Evolutionary conservation across 2,113 vertebrate species (phyloP), one percentile per base, ranked within the genome.

Genomic region (Thermophis baileyi): DNA sequence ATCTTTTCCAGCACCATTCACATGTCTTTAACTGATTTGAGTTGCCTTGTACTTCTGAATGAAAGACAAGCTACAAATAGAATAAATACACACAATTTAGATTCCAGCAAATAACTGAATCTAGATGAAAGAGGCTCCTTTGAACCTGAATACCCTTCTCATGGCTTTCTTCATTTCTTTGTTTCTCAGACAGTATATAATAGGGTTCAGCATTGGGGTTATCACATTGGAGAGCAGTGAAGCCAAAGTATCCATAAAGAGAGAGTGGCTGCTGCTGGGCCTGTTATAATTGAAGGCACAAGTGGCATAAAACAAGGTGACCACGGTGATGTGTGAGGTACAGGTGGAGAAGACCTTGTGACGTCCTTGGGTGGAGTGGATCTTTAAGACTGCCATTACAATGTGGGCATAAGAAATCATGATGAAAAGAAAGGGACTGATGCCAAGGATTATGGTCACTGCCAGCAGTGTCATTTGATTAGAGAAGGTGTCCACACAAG

Each of bases 141-240:
- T 35, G n/a, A 74, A 16, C 6, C 6, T 74, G 69, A 74, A 74
- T 40, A 74, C n/a, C n/a, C n/a, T 53, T 44, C 40, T 89, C 53
- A 95, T 14, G 35, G 94, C 93, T 24, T 44, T 89, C 46, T 94
- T 95, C 40, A 94, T 91, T 57, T 95, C 95, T 85, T 95, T 94
- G 87, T 95, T 95, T 16, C 94, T 93, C 69, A 94, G 53, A 86
- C 94, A 93, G 9, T 95, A 95, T 47, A 95, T 95, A 8, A 95
- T 57, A 5, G 94, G 94, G 85, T 95, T 95, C 16, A 92, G 27
- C 27, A 90, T 55, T 22, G 94, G 95, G 0, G 93, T 93, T 63
- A 95, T 63, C 3, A 90, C 88, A 88, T 89, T 92, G 81, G 85
- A 95, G 57, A 95, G 89, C 44, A 95, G 27, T 44, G 94, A 91